Evolutionary conservation across 2,797 vertebrate genomes (phyloP).

Genomic region (Clarias laeviceps): DNA sequence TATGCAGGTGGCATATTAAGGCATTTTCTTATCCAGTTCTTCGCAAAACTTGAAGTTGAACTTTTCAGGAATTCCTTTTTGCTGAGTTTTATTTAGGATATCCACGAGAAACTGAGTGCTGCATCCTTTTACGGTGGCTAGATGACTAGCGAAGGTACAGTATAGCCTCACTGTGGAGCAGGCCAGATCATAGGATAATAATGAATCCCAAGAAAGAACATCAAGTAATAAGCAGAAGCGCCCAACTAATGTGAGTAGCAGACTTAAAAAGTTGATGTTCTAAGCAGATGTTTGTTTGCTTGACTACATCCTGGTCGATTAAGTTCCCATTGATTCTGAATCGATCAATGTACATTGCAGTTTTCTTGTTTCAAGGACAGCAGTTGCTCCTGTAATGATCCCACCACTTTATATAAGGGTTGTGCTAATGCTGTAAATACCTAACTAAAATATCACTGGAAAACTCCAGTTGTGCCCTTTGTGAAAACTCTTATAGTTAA

Average conservation of each 20-base stretch:
- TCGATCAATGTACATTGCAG: background rate
- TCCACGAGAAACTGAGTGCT: background rate
- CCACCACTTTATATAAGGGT: background rate
- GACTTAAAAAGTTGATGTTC: background rate
- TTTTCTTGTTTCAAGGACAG: background rate
- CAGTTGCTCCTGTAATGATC: background rate
- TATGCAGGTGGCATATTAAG: background rate
- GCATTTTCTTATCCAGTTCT: background rate
- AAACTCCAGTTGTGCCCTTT: background rate
- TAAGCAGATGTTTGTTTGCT: background rate
- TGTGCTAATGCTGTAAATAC: background rate
- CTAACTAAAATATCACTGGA: background rate
- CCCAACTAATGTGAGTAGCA: background rate
- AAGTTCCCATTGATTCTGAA: background rate
- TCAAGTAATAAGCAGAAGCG: background rate
- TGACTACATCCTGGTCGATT: background rate
- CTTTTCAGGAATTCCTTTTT: background rate
- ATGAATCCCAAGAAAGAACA: background rate
- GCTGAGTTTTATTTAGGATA: background rate
- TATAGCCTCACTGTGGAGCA: background rate
- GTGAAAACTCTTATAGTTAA: background rate
- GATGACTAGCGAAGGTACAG: background rate
- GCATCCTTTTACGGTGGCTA: background rate
- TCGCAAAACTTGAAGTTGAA: background rate
- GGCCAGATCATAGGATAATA: too few species aligned